These are phyloP conservation scores for Monochamus alternatus DNA, from an alignment of 2,888 invertebrate species.

Conservation along the genomic window DNA sequence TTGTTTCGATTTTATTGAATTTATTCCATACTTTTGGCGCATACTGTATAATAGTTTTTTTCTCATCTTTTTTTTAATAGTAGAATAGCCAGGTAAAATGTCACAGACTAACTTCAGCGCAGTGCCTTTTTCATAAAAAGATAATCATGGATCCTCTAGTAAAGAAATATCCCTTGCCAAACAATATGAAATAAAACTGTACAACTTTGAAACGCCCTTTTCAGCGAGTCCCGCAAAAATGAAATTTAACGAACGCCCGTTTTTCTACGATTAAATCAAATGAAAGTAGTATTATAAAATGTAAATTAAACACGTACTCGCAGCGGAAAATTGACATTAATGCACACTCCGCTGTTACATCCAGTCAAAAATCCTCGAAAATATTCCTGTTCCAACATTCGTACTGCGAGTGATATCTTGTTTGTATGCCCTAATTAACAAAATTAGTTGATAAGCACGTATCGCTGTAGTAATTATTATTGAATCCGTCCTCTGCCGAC, in stretches of 20 bases:
- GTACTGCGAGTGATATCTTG: slow-evolving; percentile 40
- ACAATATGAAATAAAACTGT: not conserved
- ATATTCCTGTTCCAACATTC: slow-evolving; percentile 34
- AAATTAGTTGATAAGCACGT: slow-evolving; percentile 46
- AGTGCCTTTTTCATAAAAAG: too few relatives aligned
- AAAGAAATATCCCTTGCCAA: too few relatives aligned
- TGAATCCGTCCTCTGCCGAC: slow-evolving; percentile 34
- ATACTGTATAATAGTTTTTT: too few relatives aligned
- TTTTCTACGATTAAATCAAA: not conserved
- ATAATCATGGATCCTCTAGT: too few relatives aligned
- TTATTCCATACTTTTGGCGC: too few relatives aligned
- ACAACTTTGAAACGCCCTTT: not conserved
- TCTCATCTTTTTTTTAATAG: too few relatives aligned
- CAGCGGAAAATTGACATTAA: slow-evolving; percentile 21
- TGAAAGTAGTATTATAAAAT: slow-evolving; percentile 1
- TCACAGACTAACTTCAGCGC: too few relatives aligned
- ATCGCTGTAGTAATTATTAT: slow-evolving; percentile 42
- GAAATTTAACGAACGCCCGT: not conserved
- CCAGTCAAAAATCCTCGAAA: slow-evolving; percentile 41
- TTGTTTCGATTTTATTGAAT: too few relatives aligned
- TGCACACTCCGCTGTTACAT: slow-evolving; percentile 18
- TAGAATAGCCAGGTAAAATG: too few relatives aligned
- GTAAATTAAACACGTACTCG: slow-evolving; percentile 31
- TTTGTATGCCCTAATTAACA: slow-evolving; percentile 42
- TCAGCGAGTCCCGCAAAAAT: not conserved